Base-by-base conservation (phyloP, 2,797 vertebrate genomes). In the Glossophaga mutica region DNA sequence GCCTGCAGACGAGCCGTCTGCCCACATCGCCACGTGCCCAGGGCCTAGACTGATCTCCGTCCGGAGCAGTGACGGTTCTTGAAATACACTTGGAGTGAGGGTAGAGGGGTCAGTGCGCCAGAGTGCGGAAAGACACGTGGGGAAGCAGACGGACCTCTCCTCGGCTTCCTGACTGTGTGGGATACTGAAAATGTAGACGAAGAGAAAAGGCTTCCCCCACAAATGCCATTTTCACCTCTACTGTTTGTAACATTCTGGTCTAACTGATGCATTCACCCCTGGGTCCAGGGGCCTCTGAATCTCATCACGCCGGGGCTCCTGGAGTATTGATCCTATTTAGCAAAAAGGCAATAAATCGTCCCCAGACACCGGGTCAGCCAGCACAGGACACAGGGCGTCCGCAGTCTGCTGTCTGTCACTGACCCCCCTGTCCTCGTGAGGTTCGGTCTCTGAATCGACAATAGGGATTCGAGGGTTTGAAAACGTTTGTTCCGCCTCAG, bases 281-380 rank as follows among this genome's bases (percentile, higher is more conserved):
- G 59, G 96, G 90, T 22, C 44, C 24, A 76, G 81, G 91, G 81
- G 68, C 59, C 85, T 67, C 46, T 88, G 96, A 97, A 92, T 96
- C 94, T 96, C 94, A 96, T 98, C 97, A 97, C 76, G 52, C 11
- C 14, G 16, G 42, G 76, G 85, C 83, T 93, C 79, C 78, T 93
- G 87, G 78, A 0, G 0, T 96, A 97, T 97, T 0, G 90, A 98
- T 98, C 94, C 87, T 48, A 42, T 11, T 89, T 88, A 83, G 32
- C 97, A 98, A 88, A 42, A 91, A 94, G 91, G 90, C 95, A 74
- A 83, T 93, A 93, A 94, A 93, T 96, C 4, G 77, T 90, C 74
- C 55, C 6, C 77, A 68, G 87, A 59, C 0, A 0, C 24, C n/a
- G 50, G 4, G 24, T 26, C 57, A 57, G 70, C 2, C 16, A 18